phyloP scores from a whole-genome alignment of 2,888 invertebrate genomes.

The Pheosia tremula region DNA sequence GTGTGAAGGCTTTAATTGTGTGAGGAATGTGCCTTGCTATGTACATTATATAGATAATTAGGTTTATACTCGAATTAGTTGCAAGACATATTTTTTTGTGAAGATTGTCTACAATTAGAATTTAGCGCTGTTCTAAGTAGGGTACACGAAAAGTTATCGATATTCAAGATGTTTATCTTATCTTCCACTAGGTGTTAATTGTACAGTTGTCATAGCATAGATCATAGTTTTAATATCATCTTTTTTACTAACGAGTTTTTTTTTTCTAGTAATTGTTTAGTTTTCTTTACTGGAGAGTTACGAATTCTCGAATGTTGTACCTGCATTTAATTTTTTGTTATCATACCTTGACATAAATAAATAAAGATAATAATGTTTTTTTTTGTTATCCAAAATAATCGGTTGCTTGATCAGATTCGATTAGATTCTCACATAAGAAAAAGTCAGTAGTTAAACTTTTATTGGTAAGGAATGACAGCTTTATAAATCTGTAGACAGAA shows the following conservation, averaged over 20 bases:
- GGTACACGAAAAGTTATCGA: conserved; percentile 74
- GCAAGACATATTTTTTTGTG: conserved; percentile 82
- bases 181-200: conserved; percentile 81
- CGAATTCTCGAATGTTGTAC: conserved; percentile 85
- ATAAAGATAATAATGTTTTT: conserved; percentile 76
- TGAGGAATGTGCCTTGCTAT: conserved; percentile 85
- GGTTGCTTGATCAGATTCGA: conserved; percentile 65
- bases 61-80: conserved; percentile 84
- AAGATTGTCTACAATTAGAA: conserved; percentile 75
- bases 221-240: conserved; percentile 71
- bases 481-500: conserved; percentile 75
- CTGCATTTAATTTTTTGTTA: conserved; percentile 82
- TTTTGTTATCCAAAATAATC: conserved; percentile 72
- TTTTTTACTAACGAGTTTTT: conserved; percentile 69
- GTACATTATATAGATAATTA: conserved; percentile 72
- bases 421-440: conserved; percentile 61
- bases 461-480: conserved; percentile 80
- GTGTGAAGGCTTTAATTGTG: conserved; percentile 79
- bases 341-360: conserved; percentile 81
- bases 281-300: conserved; percentile 81
- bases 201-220: conserved; percentile 61
- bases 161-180: conserved; percentile 84
- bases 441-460: conserved; percentile 79
- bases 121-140: conserved; percentile 76
- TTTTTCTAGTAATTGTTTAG: conserved; percentile 79